Evolutionary conservation across 1,140 invertebrate species (phyloP), one percentile per base, ranked within the genome.

Genomic region (Microplitis demolitor): DNA sequence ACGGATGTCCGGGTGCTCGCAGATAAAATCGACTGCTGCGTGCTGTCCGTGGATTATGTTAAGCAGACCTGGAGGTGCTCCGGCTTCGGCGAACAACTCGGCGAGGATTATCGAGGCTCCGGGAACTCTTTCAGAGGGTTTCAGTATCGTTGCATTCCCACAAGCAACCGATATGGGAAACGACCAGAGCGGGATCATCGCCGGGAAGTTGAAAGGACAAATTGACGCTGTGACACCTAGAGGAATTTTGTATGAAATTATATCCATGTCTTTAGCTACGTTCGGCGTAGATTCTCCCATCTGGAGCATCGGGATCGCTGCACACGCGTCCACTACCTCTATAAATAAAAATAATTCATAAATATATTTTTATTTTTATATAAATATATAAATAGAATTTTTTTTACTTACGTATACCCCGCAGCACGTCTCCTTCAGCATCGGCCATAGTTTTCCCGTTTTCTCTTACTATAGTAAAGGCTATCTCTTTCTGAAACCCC

Each of bases 131-230:
- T 99, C 98, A 0, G 98, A 99, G 4, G 98, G 98, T 87, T 95
- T 95, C 53, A 95, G 86, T 71, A 95, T 86, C 76, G 91, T 90
- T 0, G 93, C 91, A 80, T 95, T 94, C 62, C 98, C 98, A 75
- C 95, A 96, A 4, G 96, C 96, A 14, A 98, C 86, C 4, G 97
- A 94, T 73, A 98, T 89, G 0, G 97, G 97, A 88, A 99, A 98
- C 93, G 98, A 98, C 98, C 98, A 99, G 2, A 99, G 89, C 0
- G 98, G 98, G 80, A 99, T 98, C 98, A 99, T 99, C 50, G 98
- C 98, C 0, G 98, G 98, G 86, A 99, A 99, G 87, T 97, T 97
- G 82, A 97, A 97, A 0, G 95, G 95, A 45, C 95, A 94, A 79
- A 98, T 96, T 51, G 96, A 96, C 78, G 85, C 85, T 69, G 93